Conservation (phyloP, 2,797 vertebrate species). For the Dicrostonyx torquatus region DNA sequence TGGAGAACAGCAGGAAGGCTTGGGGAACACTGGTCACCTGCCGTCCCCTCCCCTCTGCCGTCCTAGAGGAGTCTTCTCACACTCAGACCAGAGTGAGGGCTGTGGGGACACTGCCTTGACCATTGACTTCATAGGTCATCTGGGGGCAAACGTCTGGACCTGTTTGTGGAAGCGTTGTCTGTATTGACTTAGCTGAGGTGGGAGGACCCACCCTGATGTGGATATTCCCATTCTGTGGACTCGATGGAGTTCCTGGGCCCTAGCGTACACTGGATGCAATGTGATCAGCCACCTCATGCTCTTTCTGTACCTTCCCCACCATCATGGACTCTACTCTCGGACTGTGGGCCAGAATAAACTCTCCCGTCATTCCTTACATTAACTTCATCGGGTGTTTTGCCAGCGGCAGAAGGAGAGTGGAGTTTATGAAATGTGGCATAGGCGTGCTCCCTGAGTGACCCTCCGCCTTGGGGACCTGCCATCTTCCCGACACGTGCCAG, state of each 20-base stretch:
- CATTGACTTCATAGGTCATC: neutral
- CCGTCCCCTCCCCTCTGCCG: neutral
- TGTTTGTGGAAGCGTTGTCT: neutral
- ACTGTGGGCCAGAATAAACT: no score
- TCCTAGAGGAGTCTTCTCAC: fast-evolving
- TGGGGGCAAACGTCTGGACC: neutral
- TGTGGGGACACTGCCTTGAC: neutral
- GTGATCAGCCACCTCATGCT: neutral
- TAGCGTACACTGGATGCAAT: neutral
- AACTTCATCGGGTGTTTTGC: neutral
- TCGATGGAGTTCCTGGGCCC: neutral
- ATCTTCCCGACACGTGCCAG: fast-evolving
- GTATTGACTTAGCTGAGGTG: neutral
- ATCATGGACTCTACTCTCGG: neutral
- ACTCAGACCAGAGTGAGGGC: neutral
- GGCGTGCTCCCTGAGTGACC: neutral
- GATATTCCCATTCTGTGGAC: no score
- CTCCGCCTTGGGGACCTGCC: neutral
- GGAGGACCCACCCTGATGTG: neutral
- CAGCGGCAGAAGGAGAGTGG: neutral
- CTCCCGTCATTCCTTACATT: neutral
- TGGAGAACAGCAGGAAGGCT: neutral
- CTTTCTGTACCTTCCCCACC: neutral
- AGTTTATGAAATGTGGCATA: neutral
- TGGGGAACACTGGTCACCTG: neutral